phyloP scores from a whole-genome alignment of 2,113 vertebrate genomes.

The Hypomesus transpacificus region DNA sequence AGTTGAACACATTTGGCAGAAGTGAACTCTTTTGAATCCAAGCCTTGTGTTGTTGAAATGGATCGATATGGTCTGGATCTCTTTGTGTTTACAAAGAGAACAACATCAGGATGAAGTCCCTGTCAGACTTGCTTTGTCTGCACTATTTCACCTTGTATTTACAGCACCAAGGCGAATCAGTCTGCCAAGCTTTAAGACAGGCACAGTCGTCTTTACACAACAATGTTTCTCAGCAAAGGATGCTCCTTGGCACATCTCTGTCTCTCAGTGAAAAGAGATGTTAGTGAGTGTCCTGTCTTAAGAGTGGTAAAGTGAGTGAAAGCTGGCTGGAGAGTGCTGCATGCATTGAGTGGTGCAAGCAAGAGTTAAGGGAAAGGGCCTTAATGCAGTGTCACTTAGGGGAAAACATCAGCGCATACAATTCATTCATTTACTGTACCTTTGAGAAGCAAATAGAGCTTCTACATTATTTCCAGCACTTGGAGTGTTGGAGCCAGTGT shows the following conservation, averaged over 20 bases:
- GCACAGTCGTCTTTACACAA: neutral
- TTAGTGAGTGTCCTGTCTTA: no score
- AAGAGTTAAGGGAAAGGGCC: slow-evolving; percentile 17
- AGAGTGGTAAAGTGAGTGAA: no score
- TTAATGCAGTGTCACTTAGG: neutral
- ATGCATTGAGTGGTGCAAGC: neutral
- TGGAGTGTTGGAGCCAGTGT: slow-evolving; percentile 18
- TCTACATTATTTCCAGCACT: neutral
- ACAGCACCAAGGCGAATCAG: neutral
- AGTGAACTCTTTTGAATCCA: no score
- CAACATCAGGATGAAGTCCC: neutral
- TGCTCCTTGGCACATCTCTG: neutral
- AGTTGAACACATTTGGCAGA: no score
- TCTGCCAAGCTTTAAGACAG: neutral
- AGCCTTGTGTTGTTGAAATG: neutral
- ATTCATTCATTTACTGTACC: slow-evolving; percentile 18
- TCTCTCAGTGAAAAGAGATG: neutral
- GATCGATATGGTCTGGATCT: neutral
- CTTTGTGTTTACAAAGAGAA: neutral
- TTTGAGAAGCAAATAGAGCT: slow-evolving; percentile 12
- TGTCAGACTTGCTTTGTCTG: neutral
- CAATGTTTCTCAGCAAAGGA: neutral
- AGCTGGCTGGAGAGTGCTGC: neutral
- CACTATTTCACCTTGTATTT: slow-evolving; percentile 11
- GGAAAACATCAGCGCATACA: slow-evolving; percentile 6